These are phyloP conservation scores for Drymodes brunneopygia DNA, from an alignment of 2,113 vertebrate genomes.

Conservation along the genomic window DNA sequence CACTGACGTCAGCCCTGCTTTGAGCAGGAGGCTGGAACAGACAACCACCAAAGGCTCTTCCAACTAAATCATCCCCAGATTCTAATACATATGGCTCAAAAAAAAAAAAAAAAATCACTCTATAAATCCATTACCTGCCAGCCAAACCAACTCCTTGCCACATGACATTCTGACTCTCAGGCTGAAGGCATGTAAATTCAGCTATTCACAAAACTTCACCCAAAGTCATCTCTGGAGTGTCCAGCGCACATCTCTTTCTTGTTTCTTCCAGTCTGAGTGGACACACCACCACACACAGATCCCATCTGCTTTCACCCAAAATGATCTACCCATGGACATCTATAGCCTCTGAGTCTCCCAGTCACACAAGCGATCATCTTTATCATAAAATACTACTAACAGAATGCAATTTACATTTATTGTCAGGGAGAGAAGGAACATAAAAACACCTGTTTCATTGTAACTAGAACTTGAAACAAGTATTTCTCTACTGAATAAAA, in stretches of 20 bases:
- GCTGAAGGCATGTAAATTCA: not conserved
- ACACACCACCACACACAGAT: not conserved
- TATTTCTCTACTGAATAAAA: not conserved
- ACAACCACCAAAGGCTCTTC: not conserved
- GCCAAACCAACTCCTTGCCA: not conserved
- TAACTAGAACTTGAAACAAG: not conserved
- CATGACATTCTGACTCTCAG: not conserved
- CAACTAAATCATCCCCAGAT: not conserved
- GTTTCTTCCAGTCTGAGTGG: not conserved
- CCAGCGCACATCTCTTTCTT: not conserved
- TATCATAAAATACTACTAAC: not conserved
- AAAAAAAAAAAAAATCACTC: not conserved
- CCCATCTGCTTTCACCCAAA: not conserved
- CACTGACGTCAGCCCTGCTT: not conserved
- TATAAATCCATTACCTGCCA: not conserved
- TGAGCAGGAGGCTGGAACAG: not conserved
- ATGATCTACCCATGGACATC: not conserved
- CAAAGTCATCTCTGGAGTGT: not conserved
- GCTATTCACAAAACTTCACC: not conserved
- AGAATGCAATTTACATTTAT: not conserved
- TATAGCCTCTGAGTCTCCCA: not conserved
- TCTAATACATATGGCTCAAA: rapidly evolving
- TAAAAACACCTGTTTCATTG: not conserved
- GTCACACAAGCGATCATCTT: not conserved
- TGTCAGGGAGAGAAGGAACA: not conserved